Evolutionary conservation across 2,113 vertebrate genomes (phyloP), one percentile per base, ranked within the genome.

Genomic region (Panthera leo): DNA sequence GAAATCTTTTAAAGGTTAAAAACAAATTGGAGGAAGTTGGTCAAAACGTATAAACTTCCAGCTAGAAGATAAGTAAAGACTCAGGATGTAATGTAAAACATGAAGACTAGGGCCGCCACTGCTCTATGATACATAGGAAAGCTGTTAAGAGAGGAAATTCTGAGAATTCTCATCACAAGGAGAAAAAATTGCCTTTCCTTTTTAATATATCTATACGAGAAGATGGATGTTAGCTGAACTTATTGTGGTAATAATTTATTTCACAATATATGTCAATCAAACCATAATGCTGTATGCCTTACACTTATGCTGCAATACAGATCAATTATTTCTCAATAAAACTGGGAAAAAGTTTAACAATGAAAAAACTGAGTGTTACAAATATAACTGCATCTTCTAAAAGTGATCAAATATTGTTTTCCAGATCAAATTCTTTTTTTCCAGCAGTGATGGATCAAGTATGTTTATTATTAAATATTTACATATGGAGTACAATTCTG

Each of bases 391-490:
- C 29, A 39, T 86, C 67, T 86, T 95, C 58, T 82, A 70, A 63
- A 65, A 82, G 13, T 51, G 48, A 19, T n/a, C 31, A 53, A 79
- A 79, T 48, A 45, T 29, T 36, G 21, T 63, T 71, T 87, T 53
- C 5, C 29, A 15, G n/a, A 39, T 34, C 45, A 53, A 45, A 45
- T 45, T 45, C 45, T 23, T 42, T 68, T 67, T 68, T 15, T 12
- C 11, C 29, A n/a, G 65, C 12, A 61, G 15, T 7, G 23, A 53
- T 31, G 19, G 65, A 71, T 71, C 42, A 48, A 45, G 36, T 48
- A 48, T 78, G 89, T 89, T 85, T 96, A 84, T 29, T 67, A 21
- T 65, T 86, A 73, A 85, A 73, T 78, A 80, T 65, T 85, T 86
- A 94, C 3, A 12, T 48, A 45, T 36, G 39, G 25, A 14, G 1